Percentiles rank a stretch among this genome's conserved stretches.
Conservation (phyloP, 2,888 invertebrate species). For the Aphodius sticticus region DNA sequence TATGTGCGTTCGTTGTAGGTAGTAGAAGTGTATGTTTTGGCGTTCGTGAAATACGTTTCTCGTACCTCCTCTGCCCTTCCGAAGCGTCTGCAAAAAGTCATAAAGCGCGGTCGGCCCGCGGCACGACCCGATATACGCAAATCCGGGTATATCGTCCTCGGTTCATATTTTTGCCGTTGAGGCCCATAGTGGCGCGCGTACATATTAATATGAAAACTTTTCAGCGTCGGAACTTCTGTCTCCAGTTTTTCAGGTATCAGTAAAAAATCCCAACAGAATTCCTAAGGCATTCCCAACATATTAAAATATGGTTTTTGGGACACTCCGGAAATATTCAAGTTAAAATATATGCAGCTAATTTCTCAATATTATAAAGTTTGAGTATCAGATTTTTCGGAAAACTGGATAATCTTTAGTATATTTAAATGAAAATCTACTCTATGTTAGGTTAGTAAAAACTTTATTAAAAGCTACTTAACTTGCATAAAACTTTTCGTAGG, state of each 20-base stretch:
- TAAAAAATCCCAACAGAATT: conserved; percentile 10
- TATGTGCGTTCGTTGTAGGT: not conserved
- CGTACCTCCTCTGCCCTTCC: not conserved
- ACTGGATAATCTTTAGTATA: too few relatives aligned
- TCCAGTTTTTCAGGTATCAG: not conserved
- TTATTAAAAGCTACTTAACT: not conserved
- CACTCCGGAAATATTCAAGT: too few relatives aligned
- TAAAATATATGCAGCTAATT: too few relatives aligned
- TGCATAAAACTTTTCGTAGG: not conserved
- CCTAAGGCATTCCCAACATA: conserved; percentile 46
- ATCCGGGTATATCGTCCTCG: not conserved
- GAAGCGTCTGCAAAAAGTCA: not conserved
- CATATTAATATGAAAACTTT: conserved; percentile 36
- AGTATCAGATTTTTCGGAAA: too few relatives aligned
- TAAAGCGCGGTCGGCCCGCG: not conserved
- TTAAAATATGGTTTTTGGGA: conserved; percentile 39
- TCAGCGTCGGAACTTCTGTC: conserved; percentile 31
- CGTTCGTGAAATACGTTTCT: not conserved
- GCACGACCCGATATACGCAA: not conserved
- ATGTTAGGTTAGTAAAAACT: not conserved
- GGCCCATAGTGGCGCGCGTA: not conserved
- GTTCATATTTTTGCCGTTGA: conserved; percentile 11
- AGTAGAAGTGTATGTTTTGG: conserved; percentile 4
- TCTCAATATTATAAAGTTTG: too few relatives aligned
- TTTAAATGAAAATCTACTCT: not conserved